phyloP scores from a whole-genome alignment of 2,797 vertebrate genomes.

The Spea hammondii region DNA sequence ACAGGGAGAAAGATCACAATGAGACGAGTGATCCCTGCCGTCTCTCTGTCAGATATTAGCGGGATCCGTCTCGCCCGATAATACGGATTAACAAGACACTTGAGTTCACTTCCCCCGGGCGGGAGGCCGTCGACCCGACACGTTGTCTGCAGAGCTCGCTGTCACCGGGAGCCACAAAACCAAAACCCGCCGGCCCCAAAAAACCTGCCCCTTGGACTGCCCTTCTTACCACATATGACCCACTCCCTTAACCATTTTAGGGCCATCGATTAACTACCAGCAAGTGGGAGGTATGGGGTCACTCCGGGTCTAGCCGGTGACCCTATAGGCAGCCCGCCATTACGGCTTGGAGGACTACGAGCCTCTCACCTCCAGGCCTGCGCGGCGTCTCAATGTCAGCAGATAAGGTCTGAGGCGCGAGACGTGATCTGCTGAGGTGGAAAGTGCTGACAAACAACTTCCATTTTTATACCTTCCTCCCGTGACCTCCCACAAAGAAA shows the following conservation, averaged over 20 bases:
- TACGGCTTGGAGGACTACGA: background rate
- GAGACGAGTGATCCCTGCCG: background rate
- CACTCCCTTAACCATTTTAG: no score
- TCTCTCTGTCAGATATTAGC: no score
- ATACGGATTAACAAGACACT: no score
- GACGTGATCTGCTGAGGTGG: constrained; percentile 15
- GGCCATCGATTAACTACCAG: no score
- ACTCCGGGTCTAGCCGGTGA: background rate
- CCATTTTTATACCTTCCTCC: background rate
- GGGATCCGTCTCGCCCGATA: no score
- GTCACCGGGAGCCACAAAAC: no score
- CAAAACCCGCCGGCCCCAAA: no score
- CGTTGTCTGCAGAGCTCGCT: no score
- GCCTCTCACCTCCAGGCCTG: background rate
- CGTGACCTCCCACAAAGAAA: background rate
- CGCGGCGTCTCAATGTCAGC: background rate
- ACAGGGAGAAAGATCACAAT: constrained; percentile 16
- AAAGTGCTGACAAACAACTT: constrained; percentile 22
- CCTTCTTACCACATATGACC: no score
- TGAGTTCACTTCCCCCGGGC: no score
- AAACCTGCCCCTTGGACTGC: no score
- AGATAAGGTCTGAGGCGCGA: constrained; percentile 6
- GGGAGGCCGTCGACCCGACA: no score
- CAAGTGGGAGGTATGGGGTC: background rate
- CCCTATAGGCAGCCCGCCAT: background rate